A percentile compares a stretch with the other conserved stretches of the same genome.
Evolutionary conservation across 2,888 invertebrate species (phyloP).

Genomic region (Acrobasis consociella): DNA sequence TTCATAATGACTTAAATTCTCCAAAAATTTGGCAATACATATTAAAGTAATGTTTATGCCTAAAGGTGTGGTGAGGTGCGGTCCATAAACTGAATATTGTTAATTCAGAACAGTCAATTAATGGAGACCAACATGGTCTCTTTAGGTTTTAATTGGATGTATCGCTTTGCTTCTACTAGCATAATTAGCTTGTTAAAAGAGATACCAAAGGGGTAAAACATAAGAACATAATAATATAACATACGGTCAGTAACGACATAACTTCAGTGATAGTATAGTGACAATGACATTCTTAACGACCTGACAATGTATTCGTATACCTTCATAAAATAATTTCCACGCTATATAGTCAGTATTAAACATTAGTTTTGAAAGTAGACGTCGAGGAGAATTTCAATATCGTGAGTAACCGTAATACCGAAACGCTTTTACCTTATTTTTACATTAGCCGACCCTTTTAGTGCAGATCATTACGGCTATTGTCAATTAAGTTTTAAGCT

Average conservation of each 20-base stretch:
- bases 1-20: too few species aligned
- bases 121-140: too few species aligned
- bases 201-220: not conserved
- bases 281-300: not conserved
- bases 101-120: too few species aligned
- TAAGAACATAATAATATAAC: not conserved
- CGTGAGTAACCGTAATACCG: not conserved
- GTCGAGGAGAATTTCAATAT: conserved; percentile 7
- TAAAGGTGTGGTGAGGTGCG: too few species aligned
- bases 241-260: not conserved
- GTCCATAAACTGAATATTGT: too few species aligned
- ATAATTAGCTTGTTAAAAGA: not conserved
- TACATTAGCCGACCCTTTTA: conserved; percentile 8
- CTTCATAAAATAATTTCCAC: not conserved
- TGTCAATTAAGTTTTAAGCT: conserved; percentile 13
- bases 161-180: not conserved
- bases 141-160: too few species aligned
- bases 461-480: conserved; percentile 12
- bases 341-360: not conserved
- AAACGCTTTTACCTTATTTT: conserved; percentile 1
- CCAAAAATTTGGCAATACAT: too few species aligned
- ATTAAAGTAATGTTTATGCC: too few species aligned
- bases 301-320: not conserved
- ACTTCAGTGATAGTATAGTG: not conserved
- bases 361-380: not conserved